Base-by-base conservation (phyloP, 2,797 vertebrate species). In the Monodelphis domestica region DNA sequence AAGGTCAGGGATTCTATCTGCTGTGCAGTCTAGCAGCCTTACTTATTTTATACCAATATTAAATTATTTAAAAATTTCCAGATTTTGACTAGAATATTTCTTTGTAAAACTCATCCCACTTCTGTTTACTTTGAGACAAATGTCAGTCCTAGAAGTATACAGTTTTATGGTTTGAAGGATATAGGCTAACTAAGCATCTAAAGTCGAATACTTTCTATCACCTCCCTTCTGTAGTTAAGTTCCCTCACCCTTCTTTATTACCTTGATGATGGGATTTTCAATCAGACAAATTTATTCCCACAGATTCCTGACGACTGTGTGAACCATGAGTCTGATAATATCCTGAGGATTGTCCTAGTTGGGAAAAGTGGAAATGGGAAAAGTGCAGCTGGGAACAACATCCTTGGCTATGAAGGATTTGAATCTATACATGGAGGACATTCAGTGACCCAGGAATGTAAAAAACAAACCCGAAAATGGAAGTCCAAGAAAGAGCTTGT, bases 351-450 rank as follows among this genome's bases (percentile, higher is more conserved):
- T 4, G 91, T 95, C 53, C 89, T 96, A 30, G 87, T 94, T 1
- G 92, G 96, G 11, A 96, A 89, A 87, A 92, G 95, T 4, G 92
- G 93, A 87, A 90, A 28, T 38, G 96, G 96, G 17, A 95, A 95
- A 87, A 95, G 96, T 12, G 93, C 95, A 11, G 50, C 92, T 4
- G 92, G 90, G 52, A 96, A 96, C 55, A 93, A 89, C 1, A 92
- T 95, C 28, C 59, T 95, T n/a, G 95, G 95, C 9, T 29, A 51
- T 28, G 1, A 33, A 0, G 52, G 91, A 14, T 96, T 95, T 21
- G 0, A 0, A 0, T 95, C 92, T 2, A 0, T 87, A 2, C 30
- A 24, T 9, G 53, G 54, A n/a, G 0, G 54, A 0, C 0, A 84
- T 0, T 24, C 90, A 0, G n/a, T 93, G 12, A 95, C 91, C 33